Evolutionary conservation across 1,140 invertebrate species (phyloP), one percentile per base, ranked within the genome.

Genomic region (Zaprionus lachaisei): DNA sequence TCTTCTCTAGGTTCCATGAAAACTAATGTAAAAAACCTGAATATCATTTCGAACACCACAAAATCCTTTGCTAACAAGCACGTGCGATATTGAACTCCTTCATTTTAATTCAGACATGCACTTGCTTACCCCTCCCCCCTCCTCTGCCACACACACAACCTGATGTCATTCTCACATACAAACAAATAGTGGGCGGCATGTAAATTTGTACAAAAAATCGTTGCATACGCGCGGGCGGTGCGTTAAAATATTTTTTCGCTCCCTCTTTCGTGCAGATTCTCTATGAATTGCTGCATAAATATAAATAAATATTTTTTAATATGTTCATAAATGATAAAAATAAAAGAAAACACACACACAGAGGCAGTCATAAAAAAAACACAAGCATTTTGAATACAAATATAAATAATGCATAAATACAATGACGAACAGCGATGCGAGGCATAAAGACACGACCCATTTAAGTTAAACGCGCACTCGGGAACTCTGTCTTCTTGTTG

Each of bases 351-450:
- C 57, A 65, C 41, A 28, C 24, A 62, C 58, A 65, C 44, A 60
- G 34, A 44, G 28, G 24, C 20, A 28, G 51, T 38, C 55, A 38
- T 38, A 60, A 56, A 55, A 72, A 72, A 49, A 55, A 34, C 66
- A 49, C 38, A 31, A 66, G 57, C 49, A 62, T 60, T 73, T 73
- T 73, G 60, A 73, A 73, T 68, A 80, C 61, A 80, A 78, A 72
- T 69, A 83, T 87, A 87, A 89, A 87, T 89, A 81, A 81, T 81
- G 71, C 71, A 89, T 76, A 81, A 79, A 79, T 76, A 73, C 62
- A 81, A 72, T 79, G 74, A 83, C 70, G 73, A 75, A 65, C 70
- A 68, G 56, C 69, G 69, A 79, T 76, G 68, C 54, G 66, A 34
- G 64, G 66, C 69, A 89, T 79, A 89, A 85, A 79, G 73, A 79